Base-by-base conservation (phyloP, 2,797 vertebrate genomes). In the Simalia tracyae region DNA sequence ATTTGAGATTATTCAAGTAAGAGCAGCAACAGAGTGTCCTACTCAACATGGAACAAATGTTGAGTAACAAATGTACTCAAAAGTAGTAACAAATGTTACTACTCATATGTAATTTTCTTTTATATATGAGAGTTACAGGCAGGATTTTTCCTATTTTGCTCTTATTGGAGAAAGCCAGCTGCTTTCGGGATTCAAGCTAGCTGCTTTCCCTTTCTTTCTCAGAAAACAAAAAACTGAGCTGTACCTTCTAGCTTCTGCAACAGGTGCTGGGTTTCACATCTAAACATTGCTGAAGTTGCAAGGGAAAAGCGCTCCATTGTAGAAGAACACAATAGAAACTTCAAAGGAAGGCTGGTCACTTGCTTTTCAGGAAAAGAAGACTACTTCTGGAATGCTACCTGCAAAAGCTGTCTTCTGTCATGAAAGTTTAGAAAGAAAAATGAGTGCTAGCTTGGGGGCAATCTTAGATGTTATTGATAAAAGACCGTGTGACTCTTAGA, bases 121-220 rank as follows among this genome's bases (percentile, higher is more conserved):
- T 59, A 59, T 12, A 31, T 46, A 17, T 89, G 56, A 28, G 63
- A 86, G 31, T 42, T 54, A 15, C 42, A 72, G 54, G 10, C 26
- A 42, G 17, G 19, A 7, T 22, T 68, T 89, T 46, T 14, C 42
- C 36, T n/a, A 0, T 61, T 88, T 31, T 36, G 24, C 22, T 1
- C 4, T 92, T 61, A 60, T 14, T 24, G 64, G 66, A 90, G 76
- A 89, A 10, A 59, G 61, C 15, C 17, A 46, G n/a, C 11, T 72
- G 56, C 6, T 90, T 28, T 61, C 54, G 42, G 5, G n/a, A 63
- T 81, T 86, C 42, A 56, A 63, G 57, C 9, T 63, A 42, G 9
- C 54, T 76, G 59, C 46, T 88, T 88, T 84, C 60, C 28, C 81
- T 91, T 92, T 76, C 50, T 90, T 87, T 4, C 57, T 87, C 11